phyloP scores from a whole-genome alignment of 2,113 vertebrate species.

The Pseudonaja textilis region DNA sequence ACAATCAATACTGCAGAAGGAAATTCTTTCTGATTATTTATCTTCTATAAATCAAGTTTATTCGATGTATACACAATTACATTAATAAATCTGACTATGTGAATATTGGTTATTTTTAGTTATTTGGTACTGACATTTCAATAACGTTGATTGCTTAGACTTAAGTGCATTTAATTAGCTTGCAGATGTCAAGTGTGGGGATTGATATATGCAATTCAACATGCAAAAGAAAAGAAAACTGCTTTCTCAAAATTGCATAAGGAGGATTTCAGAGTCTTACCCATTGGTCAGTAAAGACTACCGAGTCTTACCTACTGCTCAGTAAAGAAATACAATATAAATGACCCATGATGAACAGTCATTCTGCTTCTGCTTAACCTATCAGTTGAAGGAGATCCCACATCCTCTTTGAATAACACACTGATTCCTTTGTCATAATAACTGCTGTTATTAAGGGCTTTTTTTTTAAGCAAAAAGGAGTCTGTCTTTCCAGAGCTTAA shows the following conservation, averaged over 20 bases:
- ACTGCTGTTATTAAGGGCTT: neutral
- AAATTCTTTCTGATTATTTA: neutral
- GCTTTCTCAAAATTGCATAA: neutral
- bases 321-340: neutral
- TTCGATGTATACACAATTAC: neutral
- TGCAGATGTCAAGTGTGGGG: neutral
- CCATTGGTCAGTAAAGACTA: neutral
- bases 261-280: neutral
- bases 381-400: neutral
- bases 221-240: neutral
- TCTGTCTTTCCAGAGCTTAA: neutral
- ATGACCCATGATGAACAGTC: neutral
- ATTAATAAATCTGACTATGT: slow-evolving; percentile 12
- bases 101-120: neutral
- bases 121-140: neutral
- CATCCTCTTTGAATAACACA: neutral
- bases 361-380: neutral
- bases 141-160: neutral
- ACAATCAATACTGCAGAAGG: neutral
- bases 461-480: neutral
- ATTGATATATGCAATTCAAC: neutral
- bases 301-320: neutral
- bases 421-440: neutral
- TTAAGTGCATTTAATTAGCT: neutral
- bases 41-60: neutral